These are phyloP conservation scores for Hyppa rectilinea DNA, from an alignment of 2,888 invertebrate species.

Conservation along the genomic window DNA sequence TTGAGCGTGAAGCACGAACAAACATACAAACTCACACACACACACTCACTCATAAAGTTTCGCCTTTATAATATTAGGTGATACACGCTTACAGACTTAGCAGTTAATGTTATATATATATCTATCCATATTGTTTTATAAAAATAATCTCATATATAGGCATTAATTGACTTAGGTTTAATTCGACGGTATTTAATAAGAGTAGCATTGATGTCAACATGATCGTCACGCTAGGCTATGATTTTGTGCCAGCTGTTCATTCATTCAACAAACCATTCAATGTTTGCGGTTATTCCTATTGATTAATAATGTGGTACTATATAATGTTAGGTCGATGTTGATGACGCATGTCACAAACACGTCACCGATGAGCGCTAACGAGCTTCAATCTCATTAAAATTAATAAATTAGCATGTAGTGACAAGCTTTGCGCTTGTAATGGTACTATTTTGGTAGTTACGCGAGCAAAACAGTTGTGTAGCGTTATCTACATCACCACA, in stretches of 20 bases:
- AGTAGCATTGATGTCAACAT: neutral
- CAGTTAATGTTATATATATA: no score
- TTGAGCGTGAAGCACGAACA: no score
- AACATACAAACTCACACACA: no score
- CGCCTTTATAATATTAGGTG: no score
- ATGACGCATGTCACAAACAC: constrained; percentile 51
- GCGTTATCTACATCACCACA: no score
- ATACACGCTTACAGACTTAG: no score
- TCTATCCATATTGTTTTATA: neutral
- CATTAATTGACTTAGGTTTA: neutral
- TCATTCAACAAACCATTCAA: constrained; percentile 10
- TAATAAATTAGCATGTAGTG: constrained; percentile 44
- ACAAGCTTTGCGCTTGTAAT: constrained; percentile 13
- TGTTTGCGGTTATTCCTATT: constrained; percentile 2
- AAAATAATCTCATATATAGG: neutral
- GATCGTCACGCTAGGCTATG: neutral
- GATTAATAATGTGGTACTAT: constrained; percentile 20
- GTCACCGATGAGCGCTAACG: constrained; percentile 48
- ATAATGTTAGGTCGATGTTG: constrained; percentile 11
- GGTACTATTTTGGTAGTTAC: constrained; percentile 21
- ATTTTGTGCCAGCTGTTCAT: neutral
- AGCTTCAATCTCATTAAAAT: constrained; percentile 47
- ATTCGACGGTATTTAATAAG: neutral
- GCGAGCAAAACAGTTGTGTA: no score
- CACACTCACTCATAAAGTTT: no score